Evolutionary conservation across 2,888 invertebrate genomes (phyloP).

Genomic region (Eretmocerus hayati): DNA sequence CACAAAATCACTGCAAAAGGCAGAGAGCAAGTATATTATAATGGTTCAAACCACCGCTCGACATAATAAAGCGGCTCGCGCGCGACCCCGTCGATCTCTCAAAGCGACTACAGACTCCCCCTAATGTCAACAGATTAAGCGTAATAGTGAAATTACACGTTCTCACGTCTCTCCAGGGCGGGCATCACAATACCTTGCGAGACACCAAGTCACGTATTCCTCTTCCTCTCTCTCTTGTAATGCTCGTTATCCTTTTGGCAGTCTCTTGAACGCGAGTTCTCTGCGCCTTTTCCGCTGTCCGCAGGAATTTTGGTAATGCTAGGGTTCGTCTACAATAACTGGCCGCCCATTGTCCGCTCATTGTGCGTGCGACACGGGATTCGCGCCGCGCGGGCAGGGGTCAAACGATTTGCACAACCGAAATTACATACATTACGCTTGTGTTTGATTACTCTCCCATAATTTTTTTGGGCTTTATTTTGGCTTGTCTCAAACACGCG

Average conservation of each 20-base stretch:
- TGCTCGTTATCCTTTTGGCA: constrained; percentile 24
- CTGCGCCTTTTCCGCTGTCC: constrained; percentile 14
- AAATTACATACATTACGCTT: constrained; percentile 45
- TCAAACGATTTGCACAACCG: constrained; percentile 28
- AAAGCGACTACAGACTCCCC: constrained; percentile 25
- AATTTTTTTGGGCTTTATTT: no score
- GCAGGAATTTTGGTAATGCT: constrained; percentile 42
- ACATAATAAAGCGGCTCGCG: constrained; percentile 36
- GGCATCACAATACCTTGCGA: neutral
- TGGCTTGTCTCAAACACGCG: no score
- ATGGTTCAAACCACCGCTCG: no score
- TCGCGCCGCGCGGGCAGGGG: no score
- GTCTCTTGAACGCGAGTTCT: constrained; percentile 33
- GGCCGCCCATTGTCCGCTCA: neutral
- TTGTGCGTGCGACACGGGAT: constrained; percentile 18
- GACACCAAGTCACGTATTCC: neutral
- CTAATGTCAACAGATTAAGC: constrained; percentile 47
- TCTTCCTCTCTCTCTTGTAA: no score
- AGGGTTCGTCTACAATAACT: no score
- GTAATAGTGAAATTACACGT: constrained; percentile 47
- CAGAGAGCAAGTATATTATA: no score
- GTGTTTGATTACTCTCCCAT: constrained; percentile 29
- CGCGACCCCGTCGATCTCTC: constrained; percentile 31
- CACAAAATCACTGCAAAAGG: no score
- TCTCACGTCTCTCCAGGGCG: constrained; percentile 22